A percentile compares a stretch with the other conserved stretches of the same genome.
Conservation (phyloP, 2,113 vertebrate genomes). For the Rhynchomys soricoides region DNA sequence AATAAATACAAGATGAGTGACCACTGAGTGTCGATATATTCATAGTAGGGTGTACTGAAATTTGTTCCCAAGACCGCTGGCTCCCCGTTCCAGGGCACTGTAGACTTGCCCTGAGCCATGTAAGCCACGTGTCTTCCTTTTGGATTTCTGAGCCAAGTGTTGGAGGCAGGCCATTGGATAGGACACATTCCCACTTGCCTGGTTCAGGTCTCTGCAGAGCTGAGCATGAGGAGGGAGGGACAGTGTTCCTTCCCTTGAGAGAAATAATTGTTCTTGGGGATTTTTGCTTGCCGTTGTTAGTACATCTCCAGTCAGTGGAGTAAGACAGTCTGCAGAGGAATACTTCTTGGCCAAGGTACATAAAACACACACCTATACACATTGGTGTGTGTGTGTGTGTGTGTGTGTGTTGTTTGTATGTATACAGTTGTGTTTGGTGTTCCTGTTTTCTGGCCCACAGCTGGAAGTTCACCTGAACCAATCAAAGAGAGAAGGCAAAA, state of each 20-base stretch:
- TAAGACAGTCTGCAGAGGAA: neutral
- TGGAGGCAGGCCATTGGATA: no score
- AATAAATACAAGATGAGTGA: neutral
- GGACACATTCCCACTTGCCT: neutral
- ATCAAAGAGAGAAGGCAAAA: neutral
- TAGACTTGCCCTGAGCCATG: neutral
- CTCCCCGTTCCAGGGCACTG: neutral
- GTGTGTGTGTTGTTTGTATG: neutral
- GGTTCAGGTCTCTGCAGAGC: neutral
- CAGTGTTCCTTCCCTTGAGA: neutral
- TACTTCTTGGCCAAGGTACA: neutral
- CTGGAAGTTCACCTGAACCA: neutral
- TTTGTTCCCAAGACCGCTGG: neutral
- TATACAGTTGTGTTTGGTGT: neutral
- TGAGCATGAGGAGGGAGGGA: neutral
- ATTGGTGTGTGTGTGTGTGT: neutral
- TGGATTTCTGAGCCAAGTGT: neutral
- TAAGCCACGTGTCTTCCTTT: neutral
- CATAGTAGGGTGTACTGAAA: neutral
- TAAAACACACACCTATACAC: neutral
- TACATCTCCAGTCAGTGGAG: neutral
- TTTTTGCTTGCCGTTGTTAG: neutral
- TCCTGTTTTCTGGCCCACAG: neutral
- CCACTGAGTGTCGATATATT: accelerated
- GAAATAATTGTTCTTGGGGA: neutral